Evolutionary conservation across 1,140 invertebrate genomes (phyloP).

Genomic region (Drosophila tsacasi): DNA sequence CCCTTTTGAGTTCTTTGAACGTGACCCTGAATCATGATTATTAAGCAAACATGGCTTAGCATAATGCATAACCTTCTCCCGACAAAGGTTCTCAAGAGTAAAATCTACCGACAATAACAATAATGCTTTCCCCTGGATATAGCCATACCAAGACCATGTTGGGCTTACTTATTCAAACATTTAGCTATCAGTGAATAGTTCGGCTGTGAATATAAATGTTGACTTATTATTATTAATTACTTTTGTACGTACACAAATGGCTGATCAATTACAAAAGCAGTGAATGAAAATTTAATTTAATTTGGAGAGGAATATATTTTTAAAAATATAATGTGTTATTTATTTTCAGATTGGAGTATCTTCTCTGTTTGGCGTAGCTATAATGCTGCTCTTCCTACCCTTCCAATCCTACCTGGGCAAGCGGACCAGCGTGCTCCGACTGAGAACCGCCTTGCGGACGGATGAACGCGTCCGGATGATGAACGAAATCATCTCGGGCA

Average conservation of each 20-base stretch:
- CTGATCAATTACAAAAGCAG: background rate
- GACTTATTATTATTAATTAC: constrained; percentile 17
- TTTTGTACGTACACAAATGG: background rate
- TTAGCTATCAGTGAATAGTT: constrained; percentile 1
- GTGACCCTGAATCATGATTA: constrained; percentile 1
- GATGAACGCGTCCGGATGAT: constrained; percentile 94
- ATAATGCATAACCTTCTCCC: background rate
- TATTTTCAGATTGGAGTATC: constrained; percentile 81
- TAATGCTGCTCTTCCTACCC: constrained; percentile 93
- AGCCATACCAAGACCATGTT: background rate
- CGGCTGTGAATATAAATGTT: constrained; percentile 21
- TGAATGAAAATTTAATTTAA: background rate
- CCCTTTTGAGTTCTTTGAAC: background rate
- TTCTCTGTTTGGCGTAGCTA: constrained; percentile 90
- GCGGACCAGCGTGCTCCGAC: constrained; percentile 88
- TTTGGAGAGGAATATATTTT: background rate
- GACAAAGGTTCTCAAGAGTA: background rate
- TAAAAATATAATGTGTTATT: constrained; percentile 51
- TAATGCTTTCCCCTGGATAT: background rate
- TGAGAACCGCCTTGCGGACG: constrained; percentile 89
- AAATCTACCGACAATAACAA: background rate
- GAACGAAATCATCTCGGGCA: constrained; percentile 95
- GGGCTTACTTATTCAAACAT: background rate
- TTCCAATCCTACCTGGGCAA: constrained; percentile 92
- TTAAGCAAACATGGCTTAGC: background rate